Conservation (phyloP, 2,797 vertebrate genomes). For the Sebastes trivittatus region DNA sequence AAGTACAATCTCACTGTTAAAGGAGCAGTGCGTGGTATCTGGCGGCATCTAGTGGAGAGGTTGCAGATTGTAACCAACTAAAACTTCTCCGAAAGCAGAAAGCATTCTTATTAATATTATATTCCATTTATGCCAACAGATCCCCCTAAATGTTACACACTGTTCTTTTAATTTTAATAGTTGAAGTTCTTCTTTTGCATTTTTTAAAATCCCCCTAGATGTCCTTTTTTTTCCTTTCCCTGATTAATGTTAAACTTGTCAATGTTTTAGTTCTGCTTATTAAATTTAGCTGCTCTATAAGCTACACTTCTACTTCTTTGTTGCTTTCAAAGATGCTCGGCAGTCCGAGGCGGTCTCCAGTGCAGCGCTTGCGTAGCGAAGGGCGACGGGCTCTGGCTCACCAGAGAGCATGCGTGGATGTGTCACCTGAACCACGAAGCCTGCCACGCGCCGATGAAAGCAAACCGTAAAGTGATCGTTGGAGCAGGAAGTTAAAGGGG, state of each 20-base stretch:
- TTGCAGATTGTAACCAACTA: background rate
- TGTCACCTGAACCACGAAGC: constrained; percentile 80
- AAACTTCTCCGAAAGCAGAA: background rate
- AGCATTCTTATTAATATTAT: background rate
- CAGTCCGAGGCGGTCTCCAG: constrained; percentile 74
- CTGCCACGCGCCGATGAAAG: constrained; percentile 6
- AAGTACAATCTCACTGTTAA: background rate
- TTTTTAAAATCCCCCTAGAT: background rate
- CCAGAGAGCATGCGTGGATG: constrained; percentile 78
- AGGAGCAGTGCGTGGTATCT: background rate
- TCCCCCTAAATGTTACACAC: background rate
- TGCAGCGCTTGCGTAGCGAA: constrained; percentile 70
- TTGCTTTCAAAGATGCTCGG: constrained; percentile 60
- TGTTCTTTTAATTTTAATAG: no score
- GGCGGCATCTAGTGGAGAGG: background rate
- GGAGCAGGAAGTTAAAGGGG: background rate
- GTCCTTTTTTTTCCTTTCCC: background rate
- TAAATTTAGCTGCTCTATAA: background rate
- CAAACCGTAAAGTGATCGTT: constrained; percentile 20
- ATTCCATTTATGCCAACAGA: background rate
- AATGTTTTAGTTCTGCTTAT: background rate
- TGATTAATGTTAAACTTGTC: background rate
- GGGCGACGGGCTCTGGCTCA: constrained; percentile 69
- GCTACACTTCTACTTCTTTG: background rate
- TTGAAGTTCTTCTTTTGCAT: background rate